Evolutionary conservation across 2,888 invertebrate species (phyloP).

Genomic region (Saturnia japonica): DNA sequence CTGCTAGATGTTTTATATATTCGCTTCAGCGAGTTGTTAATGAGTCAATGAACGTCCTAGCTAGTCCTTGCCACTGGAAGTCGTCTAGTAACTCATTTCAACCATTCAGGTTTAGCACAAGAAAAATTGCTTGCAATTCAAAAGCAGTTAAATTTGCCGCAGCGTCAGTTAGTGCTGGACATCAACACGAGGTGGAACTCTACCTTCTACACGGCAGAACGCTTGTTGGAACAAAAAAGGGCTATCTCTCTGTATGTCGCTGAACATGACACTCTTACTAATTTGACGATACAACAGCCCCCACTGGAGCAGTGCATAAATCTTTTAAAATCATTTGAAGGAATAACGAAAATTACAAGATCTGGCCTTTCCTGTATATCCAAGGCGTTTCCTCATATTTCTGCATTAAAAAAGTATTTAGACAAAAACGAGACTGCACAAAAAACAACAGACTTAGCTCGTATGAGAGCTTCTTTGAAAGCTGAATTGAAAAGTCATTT

Average conservation of each 20-base stretch:
- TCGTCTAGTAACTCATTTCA: slow-evolving; percentile 45
- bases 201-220: slow-evolving; percentile 17
- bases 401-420: too few relatives aligned
- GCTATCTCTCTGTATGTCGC: slow-evolving; percentile 21
- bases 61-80: slow-evolving; percentile 31
- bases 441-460: too few relatives aligned
- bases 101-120: slow-evolving; percentile 38
- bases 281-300: too few relatives aligned
- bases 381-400: too few relatives aligned
- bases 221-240: slow-evolving; percentile 27
- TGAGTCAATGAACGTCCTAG: slow-evolving; percentile 37
- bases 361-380: too few relatives aligned
- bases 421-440: neutral
- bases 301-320: slow-evolving; percentile 16
- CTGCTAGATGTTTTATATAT: slow-evolving; percentile 42
- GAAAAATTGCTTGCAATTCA: slow-evolving; percentile 34
- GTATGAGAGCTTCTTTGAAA: too few relatives aligned
- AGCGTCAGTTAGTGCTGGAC: slow-evolving; percentile 38
- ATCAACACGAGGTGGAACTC: slow-evolving; percentile 27
- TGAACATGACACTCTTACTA: slow-evolving; percentile 17
- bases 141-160: slow-evolving; percentile 37
- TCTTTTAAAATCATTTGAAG: slow-evolving; percentile 17
- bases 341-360: too few relatives aligned
- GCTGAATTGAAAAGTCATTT: too few relatives aligned
- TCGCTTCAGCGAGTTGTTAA: slow-evolving; percentile 34